phyloP scores from a whole-genome alignment of 2,888 invertebrate species.

The Polia nebulosa region DNA sequence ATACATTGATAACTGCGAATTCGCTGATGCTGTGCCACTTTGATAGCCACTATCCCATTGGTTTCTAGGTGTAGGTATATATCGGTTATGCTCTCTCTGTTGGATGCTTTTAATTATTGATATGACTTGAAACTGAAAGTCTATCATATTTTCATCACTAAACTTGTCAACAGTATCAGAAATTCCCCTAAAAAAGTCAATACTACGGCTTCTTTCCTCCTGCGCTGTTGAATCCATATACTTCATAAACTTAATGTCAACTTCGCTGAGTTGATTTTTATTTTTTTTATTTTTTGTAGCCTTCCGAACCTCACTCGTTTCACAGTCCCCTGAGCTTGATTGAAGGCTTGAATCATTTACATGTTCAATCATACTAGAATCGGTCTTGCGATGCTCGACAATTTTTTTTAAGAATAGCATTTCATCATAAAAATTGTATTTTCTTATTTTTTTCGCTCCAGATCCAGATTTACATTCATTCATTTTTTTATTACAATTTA shows the following conservation, averaged over 20 bases:
- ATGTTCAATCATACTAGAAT: conserved; percentile 61
- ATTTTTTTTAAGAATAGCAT: conserved; percentile 48
- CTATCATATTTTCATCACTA: conserved; percentile 61
- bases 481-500: conserved; percentile 66
- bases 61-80: conserved; percentile 63
- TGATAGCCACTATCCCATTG: conserved; percentile 62
- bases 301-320: conserved; percentile 58
- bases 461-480: conserved; percentile 65
- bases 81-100: conserved; percentile 59
- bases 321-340: conserved; percentile 57
- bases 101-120: conserved; percentile 59
- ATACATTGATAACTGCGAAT: conserved; percentile 12
- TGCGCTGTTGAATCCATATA: conserved; percentile 55
- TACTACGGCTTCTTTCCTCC: conserved; percentile 39
- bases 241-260: conserved; percentile 58
- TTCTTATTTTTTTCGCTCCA: conserved; percentile 60
- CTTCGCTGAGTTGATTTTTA: conserved; percentile 49
- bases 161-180: conserved; percentile 62
- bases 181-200: conserved; percentile 61
- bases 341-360: conserved; percentile 54
- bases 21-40: conserved; percentile 19
- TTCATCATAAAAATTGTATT: conserved; percentile 59
- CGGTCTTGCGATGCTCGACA: conserved; percentile 60
- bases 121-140: conserved; percentile 62
- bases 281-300: conserved; percentile 27